phyloP scores from a whole-genome alignment of 2,797 vertebrate genomes.

The Hippopotamyrus pictus region DNA sequence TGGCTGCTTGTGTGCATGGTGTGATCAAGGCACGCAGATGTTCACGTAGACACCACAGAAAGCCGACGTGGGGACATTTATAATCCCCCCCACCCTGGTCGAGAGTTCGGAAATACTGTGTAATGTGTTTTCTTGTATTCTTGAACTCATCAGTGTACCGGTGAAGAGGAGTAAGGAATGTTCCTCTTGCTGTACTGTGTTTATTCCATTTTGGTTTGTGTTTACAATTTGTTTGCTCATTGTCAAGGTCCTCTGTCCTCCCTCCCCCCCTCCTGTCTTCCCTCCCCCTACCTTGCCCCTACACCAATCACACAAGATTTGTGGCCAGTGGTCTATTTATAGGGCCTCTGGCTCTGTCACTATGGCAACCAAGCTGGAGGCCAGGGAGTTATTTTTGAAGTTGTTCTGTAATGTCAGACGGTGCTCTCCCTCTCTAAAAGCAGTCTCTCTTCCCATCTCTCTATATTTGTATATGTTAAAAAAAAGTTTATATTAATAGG shows the following conservation, averaged over 20 bases:
- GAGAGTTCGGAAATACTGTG: neutral
- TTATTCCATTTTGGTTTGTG: slow-evolving; percentile 15
- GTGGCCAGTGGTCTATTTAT: slow-evolving; percentile 89
- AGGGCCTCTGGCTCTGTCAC: slow-evolving; percentile 84
- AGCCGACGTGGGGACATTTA: neutral
- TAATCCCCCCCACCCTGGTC: neutral
- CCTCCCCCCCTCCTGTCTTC: slow-evolving; percentile 11
- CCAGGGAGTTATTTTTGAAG: slow-evolving; percentile 90
- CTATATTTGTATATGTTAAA: neutral
- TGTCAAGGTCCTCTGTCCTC: slow-evolving; percentile 3
- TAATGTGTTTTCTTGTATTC: neutral
- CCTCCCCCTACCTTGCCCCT: slow-evolving; percentile 54
- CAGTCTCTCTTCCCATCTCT: neutral
- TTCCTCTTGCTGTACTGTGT: slow-evolving; percentile 31
- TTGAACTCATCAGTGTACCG: neutral
- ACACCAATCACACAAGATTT: slow-evolving; percentile 81
- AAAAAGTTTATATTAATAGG: neutral
- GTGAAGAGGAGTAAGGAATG: slow-evolving; percentile 35
- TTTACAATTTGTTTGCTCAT: slow-evolving; percentile 15
- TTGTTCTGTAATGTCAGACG: slow-evolving; percentile 83
- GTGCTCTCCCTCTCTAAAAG: slow-evolving; percentile 23
- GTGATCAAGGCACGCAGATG: neutral
- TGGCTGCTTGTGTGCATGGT: neutral
- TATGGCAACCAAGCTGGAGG: slow-evolving; percentile 80
- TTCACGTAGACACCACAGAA: neutral